Evolutionary conservation across 2,113 vertebrate genomes (phyloP), one percentile per base, ranked within the genome.

Genomic region (Pungitius pungitius): DNA sequence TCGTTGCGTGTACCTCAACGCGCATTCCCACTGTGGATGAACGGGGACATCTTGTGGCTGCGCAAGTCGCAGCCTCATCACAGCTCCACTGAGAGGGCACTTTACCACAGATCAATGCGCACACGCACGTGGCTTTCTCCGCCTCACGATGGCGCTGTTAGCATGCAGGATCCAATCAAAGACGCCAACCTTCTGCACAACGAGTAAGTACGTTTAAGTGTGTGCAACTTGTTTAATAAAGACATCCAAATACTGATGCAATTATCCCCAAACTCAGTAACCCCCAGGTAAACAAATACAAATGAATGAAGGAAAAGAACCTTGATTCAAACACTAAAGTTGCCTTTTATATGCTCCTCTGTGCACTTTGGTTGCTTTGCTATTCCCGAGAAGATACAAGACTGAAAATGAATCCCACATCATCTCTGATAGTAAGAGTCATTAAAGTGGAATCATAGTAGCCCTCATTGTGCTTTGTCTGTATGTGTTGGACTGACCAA

Each of bases 141-240:
- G 18, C 82, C 82, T n/a, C 70, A 75, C 0, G 82, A 22, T 75
- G 85, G 85, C 67, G 43, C 64, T 13, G 1, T 8, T 17, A 40
- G n/a, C 55, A 8, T 8, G 12, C 20, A 55, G 24, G 24, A 1
- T 14, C 30, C 20, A 22, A 45, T 27, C 20, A 43, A 52, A 43
- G 26, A 11, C 15, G 1, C 9, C 17, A 26, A 39, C 17, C 12
- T 39, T 7, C 9, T 12, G 59, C 2, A 33, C 26, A 30, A 17
- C 35, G 24, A 26, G 43, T n/a, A 43, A 27, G 35, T 54, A 45
- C 35, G 7, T 39, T 60, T 8, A 20, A 14, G 18, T 47, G n/a
- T 14, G 45, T 51, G 24, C 6, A 20, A 3, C 33, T 15, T 59
- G 11, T 37, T n/a, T 22, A 6, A 24, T 3, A 11, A 61, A 11